Evolutionary conservation across 2,888 invertebrate genomes (phyloP).

Genomic region (Eledona agricola): DNA sequence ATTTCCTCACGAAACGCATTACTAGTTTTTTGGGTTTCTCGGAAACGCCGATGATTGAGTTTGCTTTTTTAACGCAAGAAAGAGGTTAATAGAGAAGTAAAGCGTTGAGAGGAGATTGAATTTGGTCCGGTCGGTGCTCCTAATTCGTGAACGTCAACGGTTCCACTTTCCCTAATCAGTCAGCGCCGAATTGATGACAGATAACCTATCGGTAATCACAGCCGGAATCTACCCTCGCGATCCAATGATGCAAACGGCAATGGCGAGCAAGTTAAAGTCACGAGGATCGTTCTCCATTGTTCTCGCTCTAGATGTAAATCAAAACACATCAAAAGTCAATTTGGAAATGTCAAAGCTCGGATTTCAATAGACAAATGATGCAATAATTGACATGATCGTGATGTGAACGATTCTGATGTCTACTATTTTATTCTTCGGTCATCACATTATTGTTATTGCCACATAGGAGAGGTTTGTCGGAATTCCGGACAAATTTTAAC

Average conservation of each 20-base stretch:
- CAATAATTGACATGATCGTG: slow-evolving; percentile 39
- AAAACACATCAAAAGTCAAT: slow-evolving; percentile 49
- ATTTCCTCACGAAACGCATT: no score
- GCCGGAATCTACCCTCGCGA: slow-evolving; percentile 24
- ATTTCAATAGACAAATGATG: slow-evolving; percentile 44
- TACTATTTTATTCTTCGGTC: slow-evolving; percentile 17
- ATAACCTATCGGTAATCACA: slow-evolving; percentile 23
- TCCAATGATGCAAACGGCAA: slow-evolving; percentile 11
- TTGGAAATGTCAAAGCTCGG: slow-evolving; percentile 48
- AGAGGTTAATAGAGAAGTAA: no score
- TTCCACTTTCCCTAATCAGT: slow-evolving; percentile 15
- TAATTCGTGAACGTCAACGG: slow-evolving; percentile 3
- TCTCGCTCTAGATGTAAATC: slow-evolving; percentile 48
- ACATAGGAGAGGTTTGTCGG: slow-evolving; percentile 19
- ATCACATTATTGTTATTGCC: slow-evolving; percentile 12
- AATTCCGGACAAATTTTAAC: slow-evolving; percentile 24
- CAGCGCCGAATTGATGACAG: slow-evolving; percentile 15
- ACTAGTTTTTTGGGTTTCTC: background rate
- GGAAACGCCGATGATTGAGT: background rate
- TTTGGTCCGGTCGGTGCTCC: no score
- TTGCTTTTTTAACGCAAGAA: slow-evolving; percentile 7
- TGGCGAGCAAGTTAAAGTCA: slow-evolving; percentile 26
- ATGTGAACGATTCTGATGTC: slow-evolving; percentile 18
- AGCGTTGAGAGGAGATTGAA: no score
- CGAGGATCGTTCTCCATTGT: slow-evolving; percentile 42